A percentile compares a stretch with the other conserved stretches of the same genome.
These are phyloP conservation scores for Chouioia cunea DNA, from an alignment of 2,888 invertebrate genomes.

Conservation along the genomic window DNA sequence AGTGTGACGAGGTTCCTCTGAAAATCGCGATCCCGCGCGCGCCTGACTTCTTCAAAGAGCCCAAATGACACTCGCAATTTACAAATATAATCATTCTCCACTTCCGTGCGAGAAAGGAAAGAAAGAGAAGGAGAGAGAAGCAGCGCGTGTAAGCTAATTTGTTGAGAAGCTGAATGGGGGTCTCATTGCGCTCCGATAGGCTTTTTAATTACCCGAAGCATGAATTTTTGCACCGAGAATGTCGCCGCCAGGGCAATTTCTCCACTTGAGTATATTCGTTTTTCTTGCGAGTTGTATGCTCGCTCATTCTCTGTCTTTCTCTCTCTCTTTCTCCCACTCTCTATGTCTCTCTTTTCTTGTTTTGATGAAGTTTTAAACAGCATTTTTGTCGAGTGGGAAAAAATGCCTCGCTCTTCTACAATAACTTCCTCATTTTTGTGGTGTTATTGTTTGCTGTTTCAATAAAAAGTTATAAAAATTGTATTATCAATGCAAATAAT, in stretches of 20 bases:
- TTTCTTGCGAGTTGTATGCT: no score
- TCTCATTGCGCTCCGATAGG: constrained; percentile 44
- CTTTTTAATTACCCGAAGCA: constrained; percentile 43
- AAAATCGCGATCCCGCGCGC: no score
- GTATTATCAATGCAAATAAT: no score
- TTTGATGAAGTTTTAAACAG: constrained; percentile 15
- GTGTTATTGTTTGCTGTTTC: no score
- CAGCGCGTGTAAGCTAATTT: constrained; percentile 27
- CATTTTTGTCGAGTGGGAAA: constrained; percentile 24
- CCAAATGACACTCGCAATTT: constrained; percentile 40
- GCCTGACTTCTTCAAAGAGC: constrained; percentile 28
- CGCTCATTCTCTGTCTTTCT: neutral
- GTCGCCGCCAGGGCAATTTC: constrained; percentile 32
- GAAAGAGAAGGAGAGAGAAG: neutral
- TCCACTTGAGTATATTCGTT: constrained; percentile 22
- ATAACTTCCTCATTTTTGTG: neutral
- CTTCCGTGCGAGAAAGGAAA: neutral
- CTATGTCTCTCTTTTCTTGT: constrained; percentile 1
- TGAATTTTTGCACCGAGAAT: constrained; percentile 27
- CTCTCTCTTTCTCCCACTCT: neutral
- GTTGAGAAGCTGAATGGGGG: constrained; percentile 15
- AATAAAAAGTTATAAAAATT: no score
- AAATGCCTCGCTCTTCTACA: neutral
- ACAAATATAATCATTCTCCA: constrained; percentile 40
- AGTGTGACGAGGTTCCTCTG: constrained; percentile 11